These are phyloP conservation scores for Arothron firmamentum DNA, from an alignment of 2,113 vertebrate species.

Conservation along the genomic window DNA sequence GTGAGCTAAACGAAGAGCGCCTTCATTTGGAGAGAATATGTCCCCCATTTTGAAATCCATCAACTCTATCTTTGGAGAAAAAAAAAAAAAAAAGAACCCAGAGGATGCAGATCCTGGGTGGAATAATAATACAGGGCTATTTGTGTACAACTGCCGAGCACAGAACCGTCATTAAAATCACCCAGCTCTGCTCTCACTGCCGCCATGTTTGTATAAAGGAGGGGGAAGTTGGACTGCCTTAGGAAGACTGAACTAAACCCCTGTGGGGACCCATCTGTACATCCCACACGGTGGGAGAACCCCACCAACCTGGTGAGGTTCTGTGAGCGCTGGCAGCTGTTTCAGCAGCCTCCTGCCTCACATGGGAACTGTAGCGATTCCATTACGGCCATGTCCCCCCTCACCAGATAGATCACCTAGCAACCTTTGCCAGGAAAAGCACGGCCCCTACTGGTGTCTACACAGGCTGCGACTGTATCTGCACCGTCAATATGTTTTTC, in stretches of 20 bases:
- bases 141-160: no score
- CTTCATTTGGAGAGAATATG: conserved; percentile 10
- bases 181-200: no score
- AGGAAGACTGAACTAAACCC: neutral
- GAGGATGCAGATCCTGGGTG: conserved; percentile 12
- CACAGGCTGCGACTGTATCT: no score
- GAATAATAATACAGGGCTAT: neutral
- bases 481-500: conserved; percentile 17
- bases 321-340: conserved; percentile 5
- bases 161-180: no score
- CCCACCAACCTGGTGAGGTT: conserved; percentile 21
- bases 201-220: no score
- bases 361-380: conserved; percentile 53
- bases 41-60: conserved; percentile 11
- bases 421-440: conserved; percentile 46
- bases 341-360: conserved; percentile 27
- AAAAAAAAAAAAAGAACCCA: neutral
- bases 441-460: conserved; percentile 30
- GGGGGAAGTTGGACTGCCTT: no score
- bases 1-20: conserved; percentile 4
- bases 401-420: conserved; percentile 59
- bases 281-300: conserved; percentile 39
- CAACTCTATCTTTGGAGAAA: neutral
- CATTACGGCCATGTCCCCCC: conserved; percentile 42
- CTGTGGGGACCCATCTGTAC: conserved; percentile 41